Evolutionary conservation across 2,888 invertebrate genomes (phyloP), one percentile per base, ranked within the genome.

Genomic region (Latrodectus elegans): DNA sequence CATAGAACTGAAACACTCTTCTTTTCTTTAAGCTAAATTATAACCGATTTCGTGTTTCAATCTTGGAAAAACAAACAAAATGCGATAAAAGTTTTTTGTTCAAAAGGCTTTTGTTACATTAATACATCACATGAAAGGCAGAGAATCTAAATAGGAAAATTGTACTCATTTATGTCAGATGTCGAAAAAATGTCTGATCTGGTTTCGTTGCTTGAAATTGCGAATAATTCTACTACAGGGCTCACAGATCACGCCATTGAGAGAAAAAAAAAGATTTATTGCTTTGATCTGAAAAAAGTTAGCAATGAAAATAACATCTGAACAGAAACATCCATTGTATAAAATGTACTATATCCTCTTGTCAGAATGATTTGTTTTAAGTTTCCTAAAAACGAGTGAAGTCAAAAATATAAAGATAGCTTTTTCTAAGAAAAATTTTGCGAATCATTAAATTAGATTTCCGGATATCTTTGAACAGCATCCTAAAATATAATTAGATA

Each of bases 221-320:
- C 22, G 67, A 53, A 84, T 78, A 77, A 78, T 78, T 78, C 65
- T 79, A 74, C 74, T 85, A 79, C 79, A 85, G 55, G 68, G 68
- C 55, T 74, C 79, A 78, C 84, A 85, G 84, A 67, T 70, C 14
- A 38, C 53, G 26, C 52, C 55, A 74, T 10, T 67, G 52, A 26
- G 49, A 55, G 49, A 49, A 70, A 84, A 65, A n/a, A 53, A 38
- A 17, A 84, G 84, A 84, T 68, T 68, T 78, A 84, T 84, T 78
- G 73, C 73, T 52, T 64, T 65, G 72, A 84, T 77, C 65, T 77
- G 51, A 55, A 55, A 15, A 55, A 3, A 55, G 3, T 14, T 14
- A 55, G 55, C 12, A 55, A 15, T 11, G 11, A 14, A 6, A 11
- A 55, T 55, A 55, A 15, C 11, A 15, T 55, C 11, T 15, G 15